These are phyloP conservation scores for Aphelinus certus DNA, from an alignment of 1,140 invertebrate species.

Conservation along the genomic window DNA sequence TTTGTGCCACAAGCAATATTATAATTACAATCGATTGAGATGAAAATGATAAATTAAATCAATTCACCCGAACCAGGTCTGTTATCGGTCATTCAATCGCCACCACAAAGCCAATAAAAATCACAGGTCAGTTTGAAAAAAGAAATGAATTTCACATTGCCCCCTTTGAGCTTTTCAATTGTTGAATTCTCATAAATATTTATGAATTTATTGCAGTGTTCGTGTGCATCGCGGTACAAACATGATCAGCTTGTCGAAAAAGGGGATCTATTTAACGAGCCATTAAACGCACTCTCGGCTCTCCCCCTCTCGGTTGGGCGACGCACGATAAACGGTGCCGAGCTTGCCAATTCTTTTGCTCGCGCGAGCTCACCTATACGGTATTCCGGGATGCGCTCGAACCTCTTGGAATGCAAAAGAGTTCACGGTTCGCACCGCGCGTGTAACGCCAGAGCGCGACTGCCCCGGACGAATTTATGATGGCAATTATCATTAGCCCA, in stretches of 20 bases:
- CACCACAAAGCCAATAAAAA: no score
- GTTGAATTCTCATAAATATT: no score
- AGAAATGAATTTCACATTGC: no score
- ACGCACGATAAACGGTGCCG: not conserved
- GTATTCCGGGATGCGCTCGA: not conserved
- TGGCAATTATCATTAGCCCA: conserved; percentile 37
- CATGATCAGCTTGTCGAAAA: not conserved
- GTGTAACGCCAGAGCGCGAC: conserved; percentile 31
- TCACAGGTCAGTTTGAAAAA: no score
- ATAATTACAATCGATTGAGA: no score
- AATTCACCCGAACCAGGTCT: no score
- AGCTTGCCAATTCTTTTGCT: not conserved
- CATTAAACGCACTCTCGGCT: conserved; percentile 19
- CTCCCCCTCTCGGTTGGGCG: not conserved
- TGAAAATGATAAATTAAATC: no score
- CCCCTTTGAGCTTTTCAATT: no score
- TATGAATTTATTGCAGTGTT: no score
- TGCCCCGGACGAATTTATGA: conserved; percentile 34
- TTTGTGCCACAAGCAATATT: no score
- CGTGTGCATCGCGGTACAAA: no score
- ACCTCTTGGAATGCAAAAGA: conserved; percentile 19
- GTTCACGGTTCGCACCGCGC: not conserved
- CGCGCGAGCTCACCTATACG: not conserved
- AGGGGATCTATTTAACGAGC: conserved; percentile 24
- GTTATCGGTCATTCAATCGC: no score